phyloP scores from a whole-genome alignment of 2,888 invertebrate genomes.

The Archips crataeganus region DNA sequence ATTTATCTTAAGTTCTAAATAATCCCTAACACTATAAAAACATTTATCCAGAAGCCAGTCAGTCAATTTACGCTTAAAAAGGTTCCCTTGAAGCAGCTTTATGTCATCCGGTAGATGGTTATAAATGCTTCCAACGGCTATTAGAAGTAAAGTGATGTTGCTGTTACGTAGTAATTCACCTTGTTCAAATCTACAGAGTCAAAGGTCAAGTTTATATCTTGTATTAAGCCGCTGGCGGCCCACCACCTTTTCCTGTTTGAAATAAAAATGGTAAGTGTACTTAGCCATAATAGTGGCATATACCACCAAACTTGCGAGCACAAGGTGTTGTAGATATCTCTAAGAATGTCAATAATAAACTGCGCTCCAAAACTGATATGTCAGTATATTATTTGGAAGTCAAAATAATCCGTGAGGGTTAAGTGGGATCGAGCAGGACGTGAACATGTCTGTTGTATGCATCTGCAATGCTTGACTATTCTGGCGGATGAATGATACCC shows the following conservation, averaged over 20 bases:
- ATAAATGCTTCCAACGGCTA: no score
- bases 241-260: not conserved
- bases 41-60: no score
- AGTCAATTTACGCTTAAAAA: no score
- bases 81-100: no score
- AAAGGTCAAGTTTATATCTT: not conserved
- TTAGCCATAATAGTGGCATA: not conserved
- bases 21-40: no score
- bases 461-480: not conserved
- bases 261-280: not conserved
- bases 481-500: not conserved
- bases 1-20: no score
- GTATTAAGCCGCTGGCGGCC: slow-evolving; percentile 11
- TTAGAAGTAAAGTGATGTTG: no score
- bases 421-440: not conserved
- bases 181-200: no score
- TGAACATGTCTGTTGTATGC: not conserved
- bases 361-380: not conserved
- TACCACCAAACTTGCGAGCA: not conserved
- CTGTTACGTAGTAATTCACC: no score
- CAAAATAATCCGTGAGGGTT: slow-evolving; percentile 1
- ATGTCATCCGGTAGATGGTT: no score
- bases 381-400: not conserved
- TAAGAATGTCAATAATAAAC: not conserved
- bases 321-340: no score